Conservation (phyloP, 1,140 invertebrate species). For the Brachionus rubens region DNA sequence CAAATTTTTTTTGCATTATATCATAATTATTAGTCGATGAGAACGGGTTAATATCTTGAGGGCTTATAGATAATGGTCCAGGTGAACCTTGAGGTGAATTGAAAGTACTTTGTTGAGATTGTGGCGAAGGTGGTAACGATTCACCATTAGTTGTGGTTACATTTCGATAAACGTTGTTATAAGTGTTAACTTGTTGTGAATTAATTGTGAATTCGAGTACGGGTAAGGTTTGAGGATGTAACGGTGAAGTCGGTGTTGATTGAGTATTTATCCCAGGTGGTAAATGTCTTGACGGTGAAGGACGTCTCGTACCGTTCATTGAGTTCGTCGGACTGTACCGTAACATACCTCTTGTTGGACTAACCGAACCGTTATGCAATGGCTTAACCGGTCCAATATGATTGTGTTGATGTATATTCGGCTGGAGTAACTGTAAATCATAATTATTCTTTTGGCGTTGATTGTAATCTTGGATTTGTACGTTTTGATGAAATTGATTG, state of each 20-base stretch:
- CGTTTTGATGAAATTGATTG: conserved; percentile 27
- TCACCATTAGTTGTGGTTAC: background rate
- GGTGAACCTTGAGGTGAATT: conserved; percentile 45
- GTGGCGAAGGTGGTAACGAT: conserved; percentile 36
- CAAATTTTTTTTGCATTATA: conserved; percentile 45
- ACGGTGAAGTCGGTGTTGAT: conserved; percentile 30
- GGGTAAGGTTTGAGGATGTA: background rate
- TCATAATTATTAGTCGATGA: conserved; percentile 6
- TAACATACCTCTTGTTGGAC: background rate
- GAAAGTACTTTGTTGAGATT: conserved; percentile 44
- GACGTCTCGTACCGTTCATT: background rate
- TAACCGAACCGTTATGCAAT: background rate
- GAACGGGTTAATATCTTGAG: conserved; percentile 40
- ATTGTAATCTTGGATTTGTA: conserved; percentile 23
- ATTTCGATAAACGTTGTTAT: background rate
- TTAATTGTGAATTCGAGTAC: conserved; percentile 22
- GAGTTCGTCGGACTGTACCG: conserved; percentile 31
- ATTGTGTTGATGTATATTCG: conserved; percentile 37
- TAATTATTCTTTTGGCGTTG: conserved; percentile 19
- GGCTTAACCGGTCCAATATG: conserved; percentile 35
- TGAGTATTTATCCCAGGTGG: conserved; percentile 11
- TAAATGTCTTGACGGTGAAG: conserved; percentile 6
- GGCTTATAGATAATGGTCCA: conserved; percentile 17
- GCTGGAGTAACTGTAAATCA: conserved; percentile 19
- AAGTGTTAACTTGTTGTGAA: conserved; percentile 7